Conservation (phyloP, 2,113 vertebrate species). For the Paramisgurnus dabryanus region DNA sequence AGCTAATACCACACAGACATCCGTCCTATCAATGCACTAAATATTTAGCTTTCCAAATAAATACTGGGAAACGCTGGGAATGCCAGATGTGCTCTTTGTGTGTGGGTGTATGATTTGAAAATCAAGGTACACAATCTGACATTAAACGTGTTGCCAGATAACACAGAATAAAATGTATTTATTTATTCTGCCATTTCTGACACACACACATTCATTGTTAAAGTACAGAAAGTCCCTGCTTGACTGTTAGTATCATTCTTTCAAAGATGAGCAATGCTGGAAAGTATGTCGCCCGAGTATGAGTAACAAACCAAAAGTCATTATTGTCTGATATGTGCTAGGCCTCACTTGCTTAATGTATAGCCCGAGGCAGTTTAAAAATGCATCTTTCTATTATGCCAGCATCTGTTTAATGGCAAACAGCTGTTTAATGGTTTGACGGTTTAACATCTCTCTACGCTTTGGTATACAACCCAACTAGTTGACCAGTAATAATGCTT, state of each 20-base stretch:
- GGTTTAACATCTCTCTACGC: conserved; percentile 28
- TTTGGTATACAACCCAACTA: conserved; percentile 28
- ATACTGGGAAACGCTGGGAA: conserved; percentile 27
- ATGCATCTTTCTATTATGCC: conserved; percentile 10
- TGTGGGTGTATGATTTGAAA: not conserved
- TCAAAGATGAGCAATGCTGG: conserved; percentile 15
- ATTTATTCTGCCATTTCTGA: conserved; percentile 8
- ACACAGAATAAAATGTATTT: conserved; percentile 9
- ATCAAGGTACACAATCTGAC: conserved; percentile 8
- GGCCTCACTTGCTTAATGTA: too few relatives aligned
- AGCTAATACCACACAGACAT: conserved; percentile 37
- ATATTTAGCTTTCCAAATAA: conserved; percentile 42
- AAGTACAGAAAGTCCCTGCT: conserved; percentile 5
- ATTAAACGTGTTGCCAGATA: not conserved
- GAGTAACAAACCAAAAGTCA: conserved; percentile 44
- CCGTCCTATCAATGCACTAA: conserved; percentile 24
- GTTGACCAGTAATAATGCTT: conserved; percentile 46
- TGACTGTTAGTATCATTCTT: conserved; percentile 20
- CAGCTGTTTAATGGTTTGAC: conserved; percentile 35
- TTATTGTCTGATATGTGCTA: conserved; percentile 26
- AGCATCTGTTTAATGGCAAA: conserved; percentile 16
- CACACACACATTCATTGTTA: not conserved
- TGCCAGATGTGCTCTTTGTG: conserved; percentile 20
- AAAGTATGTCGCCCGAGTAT: conserved; percentile 30
- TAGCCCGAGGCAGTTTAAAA: not conserved